A percentile compares a stretch with the other conserved stretches of the same genome.
Conservation (phyloP, 1,140 invertebrate species). For the Rhyacophila brunnea region DNA sequence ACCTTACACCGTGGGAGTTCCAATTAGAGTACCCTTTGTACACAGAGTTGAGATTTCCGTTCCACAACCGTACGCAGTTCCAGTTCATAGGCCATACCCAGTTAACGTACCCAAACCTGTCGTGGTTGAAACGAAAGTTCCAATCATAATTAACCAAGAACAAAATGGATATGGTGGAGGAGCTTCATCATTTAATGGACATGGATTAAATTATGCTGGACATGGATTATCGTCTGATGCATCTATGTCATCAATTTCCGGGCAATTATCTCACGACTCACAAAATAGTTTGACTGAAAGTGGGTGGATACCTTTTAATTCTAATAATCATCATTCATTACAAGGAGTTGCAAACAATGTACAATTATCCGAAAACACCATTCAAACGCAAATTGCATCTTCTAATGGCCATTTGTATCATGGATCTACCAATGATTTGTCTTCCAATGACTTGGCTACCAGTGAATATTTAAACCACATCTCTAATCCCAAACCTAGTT, state of each 20-base stretch:
- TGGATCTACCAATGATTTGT: too few species aligned
- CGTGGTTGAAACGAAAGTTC: constrained; percentile 51
- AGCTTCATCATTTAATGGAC: constrained; percentile 24
- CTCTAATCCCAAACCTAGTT: too few species aligned
- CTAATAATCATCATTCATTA: too few species aligned
- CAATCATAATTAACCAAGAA: constrained; percentile 41
- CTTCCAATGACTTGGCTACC: too few species aligned
- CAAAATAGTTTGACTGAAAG: too few species aligned
- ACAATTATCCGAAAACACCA: too few species aligned
- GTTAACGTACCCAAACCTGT: constrained; percentile 46
- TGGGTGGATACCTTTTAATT: too few species aligned
- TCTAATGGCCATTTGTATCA: too few species aligned
- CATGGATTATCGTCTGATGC: not conserved
- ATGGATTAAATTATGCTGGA: not conserved
- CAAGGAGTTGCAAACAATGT: too few species aligned
- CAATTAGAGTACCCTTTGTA: constrained; percentile 42
- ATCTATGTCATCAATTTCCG: not conserved
- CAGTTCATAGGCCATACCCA: constrained; percentile 41
- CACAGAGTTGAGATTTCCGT: constrained; percentile 36
- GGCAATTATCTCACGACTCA: too few species aligned
- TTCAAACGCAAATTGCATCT: too few species aligned
- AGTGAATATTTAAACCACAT: too few species aligned
- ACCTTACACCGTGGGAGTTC: constrained; percentile 34
- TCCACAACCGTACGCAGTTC: constrained; percentile 40
- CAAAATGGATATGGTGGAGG: not conserved